Percentiles rank a stretch among this genome's conserved stretches.
phyloP scores from a whole-genome alignment of 1,140 invertebrate genomes.

The Chymomyza costata region DNA sequence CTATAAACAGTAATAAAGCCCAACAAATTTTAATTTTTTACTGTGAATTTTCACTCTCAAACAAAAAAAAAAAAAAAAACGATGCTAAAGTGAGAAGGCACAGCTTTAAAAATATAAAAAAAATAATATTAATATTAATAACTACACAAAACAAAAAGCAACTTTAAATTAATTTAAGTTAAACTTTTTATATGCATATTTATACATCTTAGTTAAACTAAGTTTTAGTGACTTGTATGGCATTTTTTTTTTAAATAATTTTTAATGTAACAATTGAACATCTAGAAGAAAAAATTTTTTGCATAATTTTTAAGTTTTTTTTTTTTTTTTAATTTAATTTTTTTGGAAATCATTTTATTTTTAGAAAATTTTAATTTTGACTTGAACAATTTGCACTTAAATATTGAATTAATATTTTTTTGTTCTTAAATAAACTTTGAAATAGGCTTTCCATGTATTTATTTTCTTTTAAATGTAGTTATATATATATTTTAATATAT shows the following conservation, averaged over 20 bases:
- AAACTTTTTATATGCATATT: slow-evolving; percentile 27
- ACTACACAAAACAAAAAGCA: no score
- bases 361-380: neutral
- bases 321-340: slow-evolving; percentile 3
- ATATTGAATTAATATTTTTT: no score
- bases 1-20: no score
- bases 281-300: no score
- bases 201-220: slow-evolving; percentile 49
- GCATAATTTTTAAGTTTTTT: slow-evolving; percentile 4
- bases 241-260: neutral
- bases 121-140: no score
- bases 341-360: slow-evolving; percentile 64
- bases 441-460: slow-evolving; percentile 33
- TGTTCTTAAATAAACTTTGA: slow-evolving; percentile 5
- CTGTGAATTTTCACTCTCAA: no score
- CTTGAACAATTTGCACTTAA: slow-evolving; percentile 6
- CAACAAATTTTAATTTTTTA: no score
- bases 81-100: no score
- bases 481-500: slow-evolving; percentile 43
- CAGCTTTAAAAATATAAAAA: no score
- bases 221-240: slow-evolving; percentile 29
- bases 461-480: slow-evolving; percentile 21
- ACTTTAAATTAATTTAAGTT: no score
- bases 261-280: no score
- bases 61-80: no score